Base-by-base conservation (phyloP, 2,888 invertebrate genomes). In the Ophion slaviceki region DNA sequence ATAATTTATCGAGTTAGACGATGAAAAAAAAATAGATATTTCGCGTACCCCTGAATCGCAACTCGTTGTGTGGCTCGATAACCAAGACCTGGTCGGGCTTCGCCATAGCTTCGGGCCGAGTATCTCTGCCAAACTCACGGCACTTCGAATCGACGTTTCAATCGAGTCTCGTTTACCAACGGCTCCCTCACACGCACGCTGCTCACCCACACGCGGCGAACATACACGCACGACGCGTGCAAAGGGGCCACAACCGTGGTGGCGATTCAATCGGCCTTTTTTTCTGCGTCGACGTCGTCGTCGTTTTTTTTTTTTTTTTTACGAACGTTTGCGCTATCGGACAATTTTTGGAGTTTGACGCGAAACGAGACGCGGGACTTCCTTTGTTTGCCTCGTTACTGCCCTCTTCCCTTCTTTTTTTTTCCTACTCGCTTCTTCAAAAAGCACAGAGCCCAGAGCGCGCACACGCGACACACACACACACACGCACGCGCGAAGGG, bases 51-150 rank as follows among this genome's bases (percentile, higher is more conserved):
- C 96, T 96, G 95, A 98, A 98, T 95, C 96, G 97, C 92, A 98
- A 96, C 95, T 98, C 98, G 95, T 96, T 96, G 95, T 97, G 96
- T 91, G 98, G 98, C 93, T 98, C 97, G 96, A 98, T 97, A 94
- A 96, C 95, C 95, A 98, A 95, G 94, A 97, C 96, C 94, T 97
- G 97, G 94, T 97, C 97, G 92, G 96, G 96, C 94, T 96, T 96
- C 93, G 95, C 95, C 96, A 96, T 96, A 17, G 94, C 93, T 95
- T 92, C 70, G 76, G 68, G 53, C 84, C 80, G 78, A 75, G 59
- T 75, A 32, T 81, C 24, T 80, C 71, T 72, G 57, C 53, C 57
- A 57, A 71, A 6, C 77, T 67, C 77, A 20, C 45, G 66, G 76
- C 77, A 64, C 75, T 53, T 17, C 64, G 45, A 75, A 78, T 70